These are phyloP conservation scores for Scylla paramamosain DNA, from an alignment of 1,140 invertebrate genomes.

Conservation along the genomic window DNA sequence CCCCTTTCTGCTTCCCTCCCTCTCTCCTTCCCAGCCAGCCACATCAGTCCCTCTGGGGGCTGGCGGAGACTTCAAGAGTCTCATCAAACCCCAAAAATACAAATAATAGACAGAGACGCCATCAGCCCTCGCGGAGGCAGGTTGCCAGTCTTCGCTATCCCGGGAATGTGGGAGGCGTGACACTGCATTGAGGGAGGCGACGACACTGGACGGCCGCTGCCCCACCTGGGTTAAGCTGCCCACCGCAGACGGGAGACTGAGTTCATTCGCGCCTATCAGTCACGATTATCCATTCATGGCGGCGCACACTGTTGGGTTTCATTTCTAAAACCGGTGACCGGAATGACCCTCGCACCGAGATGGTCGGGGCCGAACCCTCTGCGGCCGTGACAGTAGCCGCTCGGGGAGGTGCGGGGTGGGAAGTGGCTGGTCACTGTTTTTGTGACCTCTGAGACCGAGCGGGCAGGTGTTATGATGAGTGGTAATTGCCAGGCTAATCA, in stretches of 20 bases:
- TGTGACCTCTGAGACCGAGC: background rate
- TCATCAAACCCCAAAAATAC: background rate
- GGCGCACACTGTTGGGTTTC: background rate
- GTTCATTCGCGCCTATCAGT: background rate
- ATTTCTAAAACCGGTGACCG: background rate
- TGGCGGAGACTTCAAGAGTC: background rate
- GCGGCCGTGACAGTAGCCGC: background rate
- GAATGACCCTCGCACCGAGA: background rate
- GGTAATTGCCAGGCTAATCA: background rate
- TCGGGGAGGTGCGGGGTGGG: background rate
- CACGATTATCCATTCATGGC: background rate
- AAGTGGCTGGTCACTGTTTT: background rate
- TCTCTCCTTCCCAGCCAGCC: background rate
- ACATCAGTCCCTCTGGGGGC: background rate
- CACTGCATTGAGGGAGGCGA: background rate
- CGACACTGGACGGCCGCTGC: background rate
- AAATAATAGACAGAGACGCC: background rate
- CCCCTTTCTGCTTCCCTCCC: background rate
- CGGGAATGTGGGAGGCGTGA: background rate
- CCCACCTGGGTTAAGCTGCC: background rate
- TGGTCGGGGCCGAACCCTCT: background rate
- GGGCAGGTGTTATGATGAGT: background rate
- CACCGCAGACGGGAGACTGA: no score
- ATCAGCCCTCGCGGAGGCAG: background rate
- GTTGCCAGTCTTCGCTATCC: background rate